phyloP scores from a whole-genome alignment of 1,140 invertebrate species.

The Drosophila takahashii region DNA sequence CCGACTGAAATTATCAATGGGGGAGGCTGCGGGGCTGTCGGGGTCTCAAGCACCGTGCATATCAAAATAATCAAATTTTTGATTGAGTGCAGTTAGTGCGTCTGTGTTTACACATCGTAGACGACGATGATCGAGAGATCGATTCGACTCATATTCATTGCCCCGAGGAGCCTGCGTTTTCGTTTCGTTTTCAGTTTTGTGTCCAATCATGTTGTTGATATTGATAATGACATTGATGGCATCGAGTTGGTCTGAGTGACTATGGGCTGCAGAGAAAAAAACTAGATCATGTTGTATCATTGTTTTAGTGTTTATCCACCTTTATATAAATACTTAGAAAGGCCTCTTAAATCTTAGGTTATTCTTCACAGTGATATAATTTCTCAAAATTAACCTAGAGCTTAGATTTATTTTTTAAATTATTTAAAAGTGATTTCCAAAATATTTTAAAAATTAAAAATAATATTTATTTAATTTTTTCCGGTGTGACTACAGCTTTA shows the following conservation, averaged over 20 bases:
- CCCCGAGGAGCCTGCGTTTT: constrained; percentile 47
- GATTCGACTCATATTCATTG: constrained; percentile 33
- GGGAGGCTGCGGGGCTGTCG: constrained; percentile 25
- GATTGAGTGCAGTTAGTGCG: constrained; percentile 81
- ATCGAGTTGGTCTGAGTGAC: constrained; percentile 77
- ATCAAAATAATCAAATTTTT: constrained; percentile 83
- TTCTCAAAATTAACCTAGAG: no score
- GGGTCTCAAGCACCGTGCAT: constrained; percentile 68
- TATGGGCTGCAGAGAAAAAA: constrained; percentile 47
- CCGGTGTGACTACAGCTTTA: constrained; percentile 18
- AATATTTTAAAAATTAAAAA: no score
- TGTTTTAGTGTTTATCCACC: no score
- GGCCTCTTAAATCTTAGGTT: no score
- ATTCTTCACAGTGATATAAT: no score
- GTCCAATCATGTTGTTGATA: constrained; percentile 83
- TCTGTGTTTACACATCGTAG: constrained; percentile 71
- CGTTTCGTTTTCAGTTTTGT: constrained; percentile 56
- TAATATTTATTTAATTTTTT: no score
- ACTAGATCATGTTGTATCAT: not conserved
- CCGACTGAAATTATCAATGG: constrained; percentile 63
- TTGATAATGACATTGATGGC: constrained; percentile 84
- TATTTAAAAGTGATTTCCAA: no score
- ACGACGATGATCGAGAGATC: constrained; percentile 21
- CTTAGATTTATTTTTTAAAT: no score
- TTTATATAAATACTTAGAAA: no score